A percentile compares a stretch with the other conserved stretches of the same genome.
These are phyloP conservation scores for Odontophorus gujanensis DNA, from an alignment of 2,113 vertebrate genomes.

Conservation along the genomic window DNA sequence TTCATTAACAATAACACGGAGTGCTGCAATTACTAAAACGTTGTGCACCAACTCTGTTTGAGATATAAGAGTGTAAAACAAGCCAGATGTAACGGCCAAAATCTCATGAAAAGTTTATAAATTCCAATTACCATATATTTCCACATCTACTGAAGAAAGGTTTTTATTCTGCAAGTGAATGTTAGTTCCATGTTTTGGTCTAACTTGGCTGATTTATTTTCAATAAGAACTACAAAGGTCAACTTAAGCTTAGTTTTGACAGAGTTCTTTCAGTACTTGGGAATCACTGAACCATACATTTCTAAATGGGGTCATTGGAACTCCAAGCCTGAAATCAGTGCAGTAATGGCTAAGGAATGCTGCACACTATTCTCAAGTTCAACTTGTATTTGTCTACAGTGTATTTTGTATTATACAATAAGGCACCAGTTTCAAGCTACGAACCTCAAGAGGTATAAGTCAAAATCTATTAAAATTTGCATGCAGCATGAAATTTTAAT, in stretches of 20 bases:
- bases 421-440: not conserved
- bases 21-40: accelerated
- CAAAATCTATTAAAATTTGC: not conserved
- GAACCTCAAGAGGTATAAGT: not conserved
- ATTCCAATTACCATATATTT: not conserved
- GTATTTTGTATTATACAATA: not conserved
- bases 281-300: not conserved
- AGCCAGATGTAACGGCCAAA: not conserved
- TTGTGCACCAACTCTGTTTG: not conserved
- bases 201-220: not conserved
- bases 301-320: not conserved
- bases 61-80: not conserved
- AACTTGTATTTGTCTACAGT: not conserved
- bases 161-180: not conserved
- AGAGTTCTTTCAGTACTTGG: not conserved
- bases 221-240: not conserved
- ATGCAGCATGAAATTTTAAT: not conserved
- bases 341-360: not conserved
- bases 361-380: not conserved
- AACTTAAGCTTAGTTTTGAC: not conserved
- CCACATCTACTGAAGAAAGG: not conserved
- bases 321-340: not conserved
- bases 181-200: not conserved
- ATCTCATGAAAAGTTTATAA: not conserved
- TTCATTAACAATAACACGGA: not conserved